These are phyloP conservation scores for Limnephilus auricula DNA, from an alignment of 2,888 invertebrate genomes.

Conservation along the genomic window DNA sequence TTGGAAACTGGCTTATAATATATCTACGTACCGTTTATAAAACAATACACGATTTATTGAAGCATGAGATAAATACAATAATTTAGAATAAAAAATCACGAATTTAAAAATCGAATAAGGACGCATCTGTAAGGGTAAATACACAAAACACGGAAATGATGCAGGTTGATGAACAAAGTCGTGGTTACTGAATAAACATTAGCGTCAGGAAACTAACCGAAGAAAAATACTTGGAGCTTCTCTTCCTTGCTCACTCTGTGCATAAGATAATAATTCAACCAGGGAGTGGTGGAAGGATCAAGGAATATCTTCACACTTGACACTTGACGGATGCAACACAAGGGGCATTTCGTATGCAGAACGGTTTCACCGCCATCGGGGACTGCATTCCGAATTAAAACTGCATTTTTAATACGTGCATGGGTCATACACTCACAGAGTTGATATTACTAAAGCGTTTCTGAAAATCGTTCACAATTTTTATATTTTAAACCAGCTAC, in stretches of 20 bases:
- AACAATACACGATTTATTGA: neutral
- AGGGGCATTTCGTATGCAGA: neutral
- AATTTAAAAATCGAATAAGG: neutral
- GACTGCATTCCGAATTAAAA: slow-evolving; percentile 10
- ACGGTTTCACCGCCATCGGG: neutral
- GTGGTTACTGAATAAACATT: slow-evolving; percentile 28
- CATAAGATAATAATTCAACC: neutral
- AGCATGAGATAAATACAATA: neutral
- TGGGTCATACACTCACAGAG: neutral
- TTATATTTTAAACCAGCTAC: no score
- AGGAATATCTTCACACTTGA: neutral
- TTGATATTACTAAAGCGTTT: neutral
- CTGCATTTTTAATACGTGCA: neutral
- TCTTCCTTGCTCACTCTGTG: slow-evolving; percentile 10
- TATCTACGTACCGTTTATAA: neutral
- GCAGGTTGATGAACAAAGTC: neutral
- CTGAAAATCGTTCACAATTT: neutral
- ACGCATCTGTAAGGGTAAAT: neutral
- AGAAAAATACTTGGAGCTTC: neutral
- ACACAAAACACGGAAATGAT: slow-evolving; percentile 30
- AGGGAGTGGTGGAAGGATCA: neutral
- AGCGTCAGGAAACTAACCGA: neutral
- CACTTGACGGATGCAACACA: neutral
- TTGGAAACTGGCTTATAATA: neutral
- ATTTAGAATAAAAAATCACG: neutral